Evolutionary conservation across 1,140 invertebrate genomes (phyloP), one percentile per base, ranked within the genome.

Genomic region (Lucilia cuprina): DNA sequence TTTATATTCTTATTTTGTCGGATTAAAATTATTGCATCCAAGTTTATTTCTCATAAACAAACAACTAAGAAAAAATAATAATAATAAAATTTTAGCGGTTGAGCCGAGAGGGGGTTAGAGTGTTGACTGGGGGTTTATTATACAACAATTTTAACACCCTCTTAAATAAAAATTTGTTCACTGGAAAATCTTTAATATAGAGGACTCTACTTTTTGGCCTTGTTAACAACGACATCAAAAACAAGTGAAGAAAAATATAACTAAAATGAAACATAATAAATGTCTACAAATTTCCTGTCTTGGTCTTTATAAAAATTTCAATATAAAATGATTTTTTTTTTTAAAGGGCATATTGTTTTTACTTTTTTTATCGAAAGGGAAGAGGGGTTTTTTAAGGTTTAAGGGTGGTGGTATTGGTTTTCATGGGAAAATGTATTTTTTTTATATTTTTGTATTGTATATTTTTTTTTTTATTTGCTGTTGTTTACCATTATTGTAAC

Each of bases 1-100:
- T 41, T 41, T 41, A 41, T 41, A 41, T 41, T 8, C 34, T 74
- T 74, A 25, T 77, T 77, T 35, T 14, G 74, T n/a, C n/a, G 74
- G 74, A 77, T 77, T 77, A 77, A 77, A 77, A 77, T 77, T 77
- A 77, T 77, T 77, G 74, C 74, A 41, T n/a, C 25, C 30, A 77
- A 77, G 9, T 34, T 77, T 75, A 41, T 41, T 41, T 5, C 41
- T 5, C 10, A 41, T 41, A 41, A 41, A 41, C 41, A 41, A 41
- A 41, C 41, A 41, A 41, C 41, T 41, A 41, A 41, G 3, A 41
- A 41, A 41, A n/a, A n/a, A n/a, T n/a, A n/a, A 41, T 5, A 41
- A 41, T 41, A 10, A 8, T 5, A 41, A 41, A 41, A 41, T 8
- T 10, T 41, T 2, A 41, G 25, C 12, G 17, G 50, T 55, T 41